Base-by-base conservation (phyloP, 2,888 invertebrate species). In the Standfussiana lucernea region DNA sequence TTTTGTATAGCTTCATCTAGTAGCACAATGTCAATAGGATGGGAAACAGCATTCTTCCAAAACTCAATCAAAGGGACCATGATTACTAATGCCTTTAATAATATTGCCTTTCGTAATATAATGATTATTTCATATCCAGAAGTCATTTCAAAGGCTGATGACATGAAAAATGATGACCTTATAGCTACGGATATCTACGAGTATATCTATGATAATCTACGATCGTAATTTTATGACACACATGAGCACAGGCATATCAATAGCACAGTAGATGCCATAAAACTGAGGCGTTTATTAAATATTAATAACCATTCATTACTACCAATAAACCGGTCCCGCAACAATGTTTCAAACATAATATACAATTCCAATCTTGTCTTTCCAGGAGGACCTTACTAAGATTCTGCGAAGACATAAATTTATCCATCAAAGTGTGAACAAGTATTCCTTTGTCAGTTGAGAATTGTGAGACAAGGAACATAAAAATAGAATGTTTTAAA, bases 401-500 rank as follows among this genome's bases (percentile, higher is more conserved):
- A 64, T 86, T 86, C 86, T 69, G 45, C 75, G 83, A 84, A 84
- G 59, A 47, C 62, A 84, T 86, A 83, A 75, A 86, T 71, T 59
- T 69, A 47, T 66, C 68, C 68, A 86, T 86, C 74, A 72, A 83
- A 83, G 83, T 83, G 72, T 83, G 79, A 79, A 86, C 84, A 53
- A 83, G 72, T 74, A 83, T 83, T 72, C 84, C 83, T 84, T 84
- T 84, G 86, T 84, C 80, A 84, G 47, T 50, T 50, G 77, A 50
- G 35, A 35, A 47, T 78, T 85, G 79, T 84, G 76, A 76, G 47
- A 75, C 71, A 50, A 75, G 50, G 42, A 56, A 68, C 76, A 78
- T 76, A 78, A 74, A 87, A 86, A 80, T 84, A 84, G 64, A 86
- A 84, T 72, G 45, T 79, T 77, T 76, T 62, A 53, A 73, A 87